Percentiles rank a stretch among this genome's conserved stretches.
Conservation (phyloP, 1,140 invertebrate genomes). For the Colletes gigas region DNA sequence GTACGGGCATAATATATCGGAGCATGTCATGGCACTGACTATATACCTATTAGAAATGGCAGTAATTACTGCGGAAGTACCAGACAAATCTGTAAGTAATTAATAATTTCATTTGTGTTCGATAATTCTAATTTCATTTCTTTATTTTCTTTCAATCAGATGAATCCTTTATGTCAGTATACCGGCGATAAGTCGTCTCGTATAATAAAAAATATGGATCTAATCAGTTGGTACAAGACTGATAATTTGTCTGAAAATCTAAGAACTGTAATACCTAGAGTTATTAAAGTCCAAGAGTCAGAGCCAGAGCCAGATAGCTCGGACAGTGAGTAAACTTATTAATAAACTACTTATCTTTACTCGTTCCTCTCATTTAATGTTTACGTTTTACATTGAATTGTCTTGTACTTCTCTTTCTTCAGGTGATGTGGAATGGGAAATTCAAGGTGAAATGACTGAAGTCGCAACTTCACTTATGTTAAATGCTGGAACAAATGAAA, state of each 20-base stretch:
- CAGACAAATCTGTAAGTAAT: slow-evolving; percentile 75
- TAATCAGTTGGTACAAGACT: slow-evolving; percentile 88
- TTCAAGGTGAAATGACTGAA: slow-evolving; percentile 74
- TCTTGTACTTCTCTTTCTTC: background rate
- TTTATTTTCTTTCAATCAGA: slow-evolving; percentile 65
- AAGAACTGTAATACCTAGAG: slow-evolving; percentile 85
- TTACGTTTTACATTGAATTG: slow-evolving; percentile 27
- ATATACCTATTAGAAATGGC: slow-evolving; percentile 94
- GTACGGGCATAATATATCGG: slow-evolving; percentile 88
- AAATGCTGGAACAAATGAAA: slow-evolving; percentile 70
- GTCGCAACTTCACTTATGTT: slow-evolving; percentile 72
- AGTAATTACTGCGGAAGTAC: slow-evolving; percentile 84
- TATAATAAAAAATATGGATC: slow-evolving; percentile 84
- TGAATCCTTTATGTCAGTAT: slow-evolving; percentile 77
- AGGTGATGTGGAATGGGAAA: slow-evolving; percentile 78
- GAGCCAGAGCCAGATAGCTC: slow-evolving; percentile 82
- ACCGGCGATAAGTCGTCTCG: slow-evolving; percentile 61
- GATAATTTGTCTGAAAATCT: slow-evolving; percentile 91
- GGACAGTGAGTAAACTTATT: slow-evolving; percentile 78
- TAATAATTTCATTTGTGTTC: background rate
- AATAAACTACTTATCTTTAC: background rate
- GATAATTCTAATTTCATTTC: slow-evolving; percentile 5
- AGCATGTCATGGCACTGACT: slow-evolving; percentile 91
- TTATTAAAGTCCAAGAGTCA: slow-evolving; percentile 84
- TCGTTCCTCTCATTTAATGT: background rate